Base-by-base conservation (phyloP, 2,113 vertebrate species). In the Pipa parva region DNA sequence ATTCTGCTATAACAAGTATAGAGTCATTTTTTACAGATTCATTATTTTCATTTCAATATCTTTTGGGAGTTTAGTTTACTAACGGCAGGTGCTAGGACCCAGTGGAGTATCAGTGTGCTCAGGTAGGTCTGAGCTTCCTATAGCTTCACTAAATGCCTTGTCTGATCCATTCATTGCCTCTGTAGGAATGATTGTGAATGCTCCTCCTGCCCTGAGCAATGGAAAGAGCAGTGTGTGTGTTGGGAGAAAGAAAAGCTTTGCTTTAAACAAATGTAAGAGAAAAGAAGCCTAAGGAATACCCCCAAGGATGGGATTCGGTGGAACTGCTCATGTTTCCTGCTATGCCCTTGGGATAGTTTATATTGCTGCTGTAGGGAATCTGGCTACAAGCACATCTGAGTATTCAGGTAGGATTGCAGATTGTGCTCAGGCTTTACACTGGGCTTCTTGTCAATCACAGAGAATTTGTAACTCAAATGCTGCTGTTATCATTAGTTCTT, bases 321-420 rank as follows among this genome's bases (percentile, higher is more conserved):
- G 79, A 74, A 82, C 76, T 71, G 80, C 74, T 85, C 81, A 59
- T 75, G 77, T 84, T 85, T 83, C 78, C 92, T 26, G 13, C 31
- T 48, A 24, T 13, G 57, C 33, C 72, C 28, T 88, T 71, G 87
- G 88, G 86, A 78, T 95, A 76, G 36, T 88, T 78, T 88, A 82
- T 61, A 71, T 91, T 77, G 59, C 77, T 75, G 80, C 79, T 79
- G 80, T 84, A 77, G 74, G 86, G 80, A 87, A 86, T 74, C 78
- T 87, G 80, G 76, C 83, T 36, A 71, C 71, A 64, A 84, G 85
- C 72, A 89, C 91, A 25, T 76, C 91, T 1, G 88, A 92, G 73
- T 85, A 92, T 50, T 87, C 92, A 90, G 93, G 93, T 94, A 81
- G 67, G 83, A 68, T 54, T n/a, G n/a, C n/a, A n/a, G n/a, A n/a